These are phyloP conservation scores for Fringilla coelebs DNA, from an alignment of 2,797 vertebrate genomes.

Conservation along the genomic window DNA sequence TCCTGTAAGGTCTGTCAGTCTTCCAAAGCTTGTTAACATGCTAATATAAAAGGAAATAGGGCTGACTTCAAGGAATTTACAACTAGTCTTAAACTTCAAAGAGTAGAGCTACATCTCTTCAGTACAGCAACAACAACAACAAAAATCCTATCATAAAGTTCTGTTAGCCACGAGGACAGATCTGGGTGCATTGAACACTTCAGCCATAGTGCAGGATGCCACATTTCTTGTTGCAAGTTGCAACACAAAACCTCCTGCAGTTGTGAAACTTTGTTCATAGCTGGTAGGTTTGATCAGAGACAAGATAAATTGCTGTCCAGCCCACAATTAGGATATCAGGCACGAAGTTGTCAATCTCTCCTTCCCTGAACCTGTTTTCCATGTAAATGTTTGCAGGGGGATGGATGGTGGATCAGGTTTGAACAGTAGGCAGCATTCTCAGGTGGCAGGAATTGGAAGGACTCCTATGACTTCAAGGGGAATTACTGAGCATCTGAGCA, in stretches of 20 bases:
- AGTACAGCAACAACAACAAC: constrained; percentile 17
- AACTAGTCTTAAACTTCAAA: constrained; percentile 83
- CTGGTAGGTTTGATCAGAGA: constrained; percentile 44
- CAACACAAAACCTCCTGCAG: constrained; percentile 12
- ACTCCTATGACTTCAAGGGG: constrained; percentile 35
- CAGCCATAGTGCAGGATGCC: neutral
- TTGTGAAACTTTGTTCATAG: constrained; percentile 50
- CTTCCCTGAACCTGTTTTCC: constrained; percentile 51
- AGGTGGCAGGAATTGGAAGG: constrained; percentile 44
- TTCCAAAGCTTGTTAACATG: constrained; percentile 82
- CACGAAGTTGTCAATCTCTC: neutral
- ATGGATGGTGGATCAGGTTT: neutral
- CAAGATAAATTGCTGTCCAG: constrained; percentile 45
- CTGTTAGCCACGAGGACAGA: neutral
- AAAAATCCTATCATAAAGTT: constrained; percentile 36
- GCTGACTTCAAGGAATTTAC: constrained; percentile 81
- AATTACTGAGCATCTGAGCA: neutral
- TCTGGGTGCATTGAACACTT: neutral
- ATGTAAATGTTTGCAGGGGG: constrained; percentile 7
- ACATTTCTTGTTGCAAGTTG: constrained; percentile 24
- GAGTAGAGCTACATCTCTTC: constrained; percentile 60
- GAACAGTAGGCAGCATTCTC: constrained; percentile 9
- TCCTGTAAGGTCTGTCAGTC: constrained; percentile 78
- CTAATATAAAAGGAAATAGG: constrained; percentile 81
- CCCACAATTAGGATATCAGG: constrained; percentile 31